Conservation (phyloP, 2,888 invertebrate species). For the Parapristionchus giblindavisi region DNA sequence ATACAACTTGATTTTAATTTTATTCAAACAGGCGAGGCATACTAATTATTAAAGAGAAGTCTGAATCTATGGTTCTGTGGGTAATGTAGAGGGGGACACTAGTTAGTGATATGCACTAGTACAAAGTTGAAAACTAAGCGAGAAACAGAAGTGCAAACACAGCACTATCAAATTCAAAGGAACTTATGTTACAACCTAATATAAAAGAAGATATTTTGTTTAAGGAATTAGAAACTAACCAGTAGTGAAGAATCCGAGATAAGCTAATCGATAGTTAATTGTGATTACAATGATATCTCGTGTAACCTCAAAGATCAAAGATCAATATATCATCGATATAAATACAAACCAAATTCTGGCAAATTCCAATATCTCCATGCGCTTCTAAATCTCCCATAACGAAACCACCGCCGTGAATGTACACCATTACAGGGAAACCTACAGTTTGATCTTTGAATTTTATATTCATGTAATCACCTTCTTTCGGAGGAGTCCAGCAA, state of each 20-base stretch:
- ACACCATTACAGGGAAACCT: slow-evolving; percentile 52
- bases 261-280: slow-evolving; percentile 57
- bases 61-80: too few relatives aligned
- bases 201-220: too few relatives aligned
- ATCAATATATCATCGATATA: not conserved
- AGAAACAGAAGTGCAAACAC: too few relatives aligned
- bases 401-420: slow-evolving; percentile 58
- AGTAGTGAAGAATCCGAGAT: slow-evolving; percentile 53
- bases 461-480: not conserved
- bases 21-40: too few relatives aligned
- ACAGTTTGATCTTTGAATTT: slow-evolving; percentile 14
- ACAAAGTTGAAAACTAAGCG: too few relatives aligned
- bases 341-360: slow-evolving; percentile 9
- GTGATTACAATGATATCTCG: slow-evolving; percentile 54
- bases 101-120: too few relatives aligned
- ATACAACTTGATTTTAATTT: too few relatives aligned
- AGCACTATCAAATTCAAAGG: too few relatives aligned
- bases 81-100: too few relatives aligned
- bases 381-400: slow-evolving; percentile 52
- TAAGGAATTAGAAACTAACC: slow-evolving; percentile 40
- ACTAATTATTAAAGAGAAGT: too few relatives aligned
- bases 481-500: slow-evolving; percentile 44
- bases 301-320: slow-evolving; percentile 35
- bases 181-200: too few relatives aligned
- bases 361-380: slow-evolving; percentile 55